A percentile compares a stretch with the other conserved stretches of the same genome.
phyloP scores from a whole-genome alignment of 2,113 vertebrate species.

The Gasterosteus nipponicus region DNA sequence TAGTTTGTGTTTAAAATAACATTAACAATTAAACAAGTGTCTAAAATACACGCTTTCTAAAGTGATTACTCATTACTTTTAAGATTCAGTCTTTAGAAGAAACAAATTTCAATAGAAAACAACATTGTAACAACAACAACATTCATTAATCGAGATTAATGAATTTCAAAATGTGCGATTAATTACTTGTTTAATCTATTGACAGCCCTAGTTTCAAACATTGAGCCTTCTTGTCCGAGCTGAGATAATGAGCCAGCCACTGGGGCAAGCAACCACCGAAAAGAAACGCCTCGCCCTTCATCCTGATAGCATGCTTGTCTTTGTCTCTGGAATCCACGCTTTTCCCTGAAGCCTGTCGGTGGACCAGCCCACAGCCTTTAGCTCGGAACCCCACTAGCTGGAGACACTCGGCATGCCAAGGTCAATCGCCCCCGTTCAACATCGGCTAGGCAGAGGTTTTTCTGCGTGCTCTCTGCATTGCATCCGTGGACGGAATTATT shows the following conservation, averaged over 20 bases:
- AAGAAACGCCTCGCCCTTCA: background rate
- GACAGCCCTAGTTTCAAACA: background rate
- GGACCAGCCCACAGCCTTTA: slow-evolving; percentile 14
- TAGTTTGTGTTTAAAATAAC: no score
- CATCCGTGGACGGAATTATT: background rate
- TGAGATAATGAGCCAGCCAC: background rate
- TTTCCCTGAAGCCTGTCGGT: slow-evolving; percentile 10
- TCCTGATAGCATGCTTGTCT: slow-evolving; percentile 8
- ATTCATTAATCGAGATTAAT: no score
- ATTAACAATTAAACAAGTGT: no score
- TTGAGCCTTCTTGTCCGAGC: background rate
- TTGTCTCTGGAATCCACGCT: background rate
- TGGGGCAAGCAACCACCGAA: background rate
- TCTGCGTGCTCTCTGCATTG: background rate
- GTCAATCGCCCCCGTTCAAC: slow-evolving; percentile 19
- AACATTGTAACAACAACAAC: no score
- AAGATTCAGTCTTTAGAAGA: no score
- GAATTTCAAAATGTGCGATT: no score
- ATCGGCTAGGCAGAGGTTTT: slow-evolving; percentile 21
- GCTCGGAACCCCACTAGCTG: background rate
- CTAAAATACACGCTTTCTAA: no score
- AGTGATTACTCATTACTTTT: no score
- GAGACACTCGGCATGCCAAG: background rate
- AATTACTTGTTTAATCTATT: no score
- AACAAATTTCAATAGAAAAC: no score